A percentile compares a stretch with the other conserved stretches of the same genome.
Evolutionary conservation across 1,140 invertebrate genomes (phyloP).

Genomic region (Solen grandis): DNA sequence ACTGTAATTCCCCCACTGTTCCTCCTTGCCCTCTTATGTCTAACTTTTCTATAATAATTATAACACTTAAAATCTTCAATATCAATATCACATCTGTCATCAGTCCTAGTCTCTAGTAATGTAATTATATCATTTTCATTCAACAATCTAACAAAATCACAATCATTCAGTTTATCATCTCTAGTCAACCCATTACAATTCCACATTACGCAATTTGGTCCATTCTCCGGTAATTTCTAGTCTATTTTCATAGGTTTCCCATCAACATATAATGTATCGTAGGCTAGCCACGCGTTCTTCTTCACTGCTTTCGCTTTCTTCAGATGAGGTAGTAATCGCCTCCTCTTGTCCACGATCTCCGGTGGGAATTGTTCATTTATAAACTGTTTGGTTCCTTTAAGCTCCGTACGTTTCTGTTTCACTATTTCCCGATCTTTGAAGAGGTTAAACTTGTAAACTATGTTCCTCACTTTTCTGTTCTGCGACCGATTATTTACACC

Average conservation of each 20-base stretch:
- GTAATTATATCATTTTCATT: background rate
- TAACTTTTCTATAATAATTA: slow-evolving; percentile 11
- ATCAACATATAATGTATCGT: slow-evolving; percentile 20
- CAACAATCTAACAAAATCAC: too few relatives aligned
- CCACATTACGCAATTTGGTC: too few relatives aligned
- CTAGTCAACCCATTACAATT: background rate
- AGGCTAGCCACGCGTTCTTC: background rate
- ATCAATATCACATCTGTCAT: slow-evolving; percentile 16
- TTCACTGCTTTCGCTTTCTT: background rate
- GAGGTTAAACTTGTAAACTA: too few relatives aligned
- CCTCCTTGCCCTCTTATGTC: slow-evolving; percentile 14
- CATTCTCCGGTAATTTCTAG: too few relatives aligned
- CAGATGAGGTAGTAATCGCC: background rate
- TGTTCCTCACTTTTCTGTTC: too few relatives aligned
- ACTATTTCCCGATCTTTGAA: too few relatives aligned
- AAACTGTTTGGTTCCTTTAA: slow-evolving; percentile 5
- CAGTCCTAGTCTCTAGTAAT: too few relatives aligned
- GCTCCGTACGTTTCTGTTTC: background rate
- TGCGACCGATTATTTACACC: too few relatives aligned
- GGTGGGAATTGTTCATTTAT: slow-evolving; percentile 31
- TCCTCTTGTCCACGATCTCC: background rate
- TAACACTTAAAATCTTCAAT: background rate
- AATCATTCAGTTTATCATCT: background rate
- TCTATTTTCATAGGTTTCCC: background rate
- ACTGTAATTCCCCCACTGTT: slow-evolving; percentile 17